Conservation (phyloP, 2,113 vertebrate species). For the Anoplopoma fimbria region DNA sequence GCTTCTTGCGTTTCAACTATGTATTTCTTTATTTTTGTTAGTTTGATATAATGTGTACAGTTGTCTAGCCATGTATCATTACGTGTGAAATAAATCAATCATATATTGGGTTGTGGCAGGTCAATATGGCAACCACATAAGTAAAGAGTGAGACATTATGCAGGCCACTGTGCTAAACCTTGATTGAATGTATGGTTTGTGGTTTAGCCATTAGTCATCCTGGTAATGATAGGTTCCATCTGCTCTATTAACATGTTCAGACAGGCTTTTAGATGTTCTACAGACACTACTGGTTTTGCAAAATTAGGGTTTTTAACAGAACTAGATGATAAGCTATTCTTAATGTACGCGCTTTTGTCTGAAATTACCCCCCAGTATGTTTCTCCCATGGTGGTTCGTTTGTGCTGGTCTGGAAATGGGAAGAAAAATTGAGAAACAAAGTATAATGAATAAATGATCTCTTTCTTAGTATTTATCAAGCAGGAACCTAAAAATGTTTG, state of each 20-base stretch:
- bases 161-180: slow-evolving; percentile 60
- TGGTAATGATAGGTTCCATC: slow-evolving; percentile 71
- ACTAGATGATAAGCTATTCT: slow-evolving; percentile 33
- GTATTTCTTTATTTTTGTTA: slow-evolving; percentile 85
- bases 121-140: slow-evolving; percentile 75
- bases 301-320: slow-evolving; percentile 58
- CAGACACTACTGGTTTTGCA: slow-evolving; percentile 45
- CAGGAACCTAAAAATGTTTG: slow-evolving; percentile 73
- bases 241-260: slow-evolving; percentile 60
- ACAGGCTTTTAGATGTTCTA: slow-evolving; percentile 54
- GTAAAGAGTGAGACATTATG: slow-evolving; percentile 65
- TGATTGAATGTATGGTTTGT: slow-evolving; percentile 73
- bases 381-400: slow-evolving; percentile 37
- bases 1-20: slow-evolving; percentile 83
- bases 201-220: slow-evolving; percentile 73
- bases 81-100: slow-evolving; percentile 85
- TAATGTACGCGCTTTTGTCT: slow-evolving; percentile 43
- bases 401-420: slow-evolving; percentile 5
- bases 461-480: slow-evolving; percentile 27
- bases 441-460: background rate
- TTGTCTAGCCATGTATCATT: slow-evolving; percentile 86
- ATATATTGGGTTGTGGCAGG: slow-evolving; percentile 80
- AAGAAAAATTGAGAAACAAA: slow-evolving; percentile 9
- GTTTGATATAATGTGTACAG: slow-evolving; percentile 86
- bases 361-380: slow-evolving; percentile 25